A percentile compares a stretch with the other conserved stretches of the same genome.
Conservation (phyloP, 2,888 invertebrate species). For the Glyphotaelius pellucidus region DNA sequence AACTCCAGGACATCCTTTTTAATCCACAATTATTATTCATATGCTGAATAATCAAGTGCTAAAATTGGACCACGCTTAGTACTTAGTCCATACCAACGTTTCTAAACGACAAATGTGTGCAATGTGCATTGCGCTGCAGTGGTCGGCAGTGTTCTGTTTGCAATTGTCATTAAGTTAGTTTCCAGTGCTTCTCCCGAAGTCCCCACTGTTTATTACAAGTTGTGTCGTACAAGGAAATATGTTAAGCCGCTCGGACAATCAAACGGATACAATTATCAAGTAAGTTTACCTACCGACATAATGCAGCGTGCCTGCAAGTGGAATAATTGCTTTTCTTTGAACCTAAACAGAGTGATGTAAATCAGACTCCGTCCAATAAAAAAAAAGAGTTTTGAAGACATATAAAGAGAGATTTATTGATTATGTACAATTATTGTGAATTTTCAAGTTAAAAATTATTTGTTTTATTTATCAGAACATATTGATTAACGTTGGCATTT, state of each 20-base stretch:
- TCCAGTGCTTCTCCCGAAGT: conserved; percentile 31
- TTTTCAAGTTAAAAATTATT: background rate
- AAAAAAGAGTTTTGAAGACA: background rate
- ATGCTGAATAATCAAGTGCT: background rate
- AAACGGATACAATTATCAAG: conserved; percentile 44
- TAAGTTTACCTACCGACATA: background rate
- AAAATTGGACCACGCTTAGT: background rate
- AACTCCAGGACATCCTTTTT: background rate
- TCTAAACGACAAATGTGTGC: background rate
- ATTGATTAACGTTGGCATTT: background rate
- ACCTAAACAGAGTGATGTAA: background rate
- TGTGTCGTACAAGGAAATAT: conserved; percentile 49
- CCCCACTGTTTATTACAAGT: conserved; percentile 46
- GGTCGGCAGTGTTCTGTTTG: conserved; percentile 59
- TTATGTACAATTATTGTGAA: background rate
- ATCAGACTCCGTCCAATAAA: background rate
- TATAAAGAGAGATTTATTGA: background rate
- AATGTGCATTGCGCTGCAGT: conserved; percentile 44
- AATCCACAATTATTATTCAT: background rate
- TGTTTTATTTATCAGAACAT: background rate
- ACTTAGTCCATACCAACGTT: background rate
- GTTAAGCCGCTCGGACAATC: conserved; percentile 25
- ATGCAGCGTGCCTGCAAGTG: background rate
- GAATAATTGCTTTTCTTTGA: background rate
- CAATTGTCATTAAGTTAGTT: conserved; percentile 61